Conservation (phyloP, 2,888 invertebrate genomes). For the Andrena chrysosceles region DNA sequence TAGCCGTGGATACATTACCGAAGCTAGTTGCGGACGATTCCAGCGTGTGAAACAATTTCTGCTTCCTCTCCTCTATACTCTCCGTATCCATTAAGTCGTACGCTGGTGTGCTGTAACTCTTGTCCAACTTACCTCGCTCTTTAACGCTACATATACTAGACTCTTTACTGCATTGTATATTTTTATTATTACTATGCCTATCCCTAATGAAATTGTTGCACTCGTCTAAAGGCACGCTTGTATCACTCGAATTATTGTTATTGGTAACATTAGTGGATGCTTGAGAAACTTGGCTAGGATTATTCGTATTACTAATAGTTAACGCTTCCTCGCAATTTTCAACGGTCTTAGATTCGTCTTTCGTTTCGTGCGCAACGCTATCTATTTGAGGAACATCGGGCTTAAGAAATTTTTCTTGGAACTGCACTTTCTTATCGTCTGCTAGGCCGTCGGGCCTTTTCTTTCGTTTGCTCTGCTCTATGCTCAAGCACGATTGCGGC, state of each 20-base stretch:
- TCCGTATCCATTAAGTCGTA: slow-evolving; percentile 88
- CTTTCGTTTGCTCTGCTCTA: slow-evolving; percentile 81
- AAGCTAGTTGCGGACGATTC: slow-evolving; percentile 52
- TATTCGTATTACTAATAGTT: slow-evolving; percentile 47
- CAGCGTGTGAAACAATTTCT: slow-evolving; percentile 52
- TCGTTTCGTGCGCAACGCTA: slow-evolving; percentile 38
- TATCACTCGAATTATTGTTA: slow-evolving; percentile 71
- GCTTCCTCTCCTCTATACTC: slow-evolving; percentile 68
- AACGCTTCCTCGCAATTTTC: slow-evolving; percentile 35
- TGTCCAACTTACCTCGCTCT: slow-evolving; percentile 89
- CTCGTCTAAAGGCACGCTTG: slow-evolving; percentile 70
- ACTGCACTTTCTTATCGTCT: slow-evolving; percentile 74
- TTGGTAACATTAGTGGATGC: slow-evolving; percentile 56
- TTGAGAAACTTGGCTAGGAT: slow-evolving; percentile 44
- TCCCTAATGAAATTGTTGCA: slow-evolving; percentile 68
- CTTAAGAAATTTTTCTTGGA: slow-evolving; percentile 75
- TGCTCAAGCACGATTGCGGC: slow-evolving; percentile 89
- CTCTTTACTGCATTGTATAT: slow-evolving; percentile 37
- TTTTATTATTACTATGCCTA: slow-evolving; percentile 61
- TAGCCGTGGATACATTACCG: slow-evolving; percentile 69
- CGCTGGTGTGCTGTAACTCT: slow-evolving; percentile 93
- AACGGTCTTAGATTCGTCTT: slow-evolving; percentile 51
- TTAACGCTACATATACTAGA: slow-evolving; percentile 65
- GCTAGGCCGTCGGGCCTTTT: slow-evolving; percentile 71
- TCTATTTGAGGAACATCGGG: slow-evolving; percentile 49